Percentiles rank a stretch among this genome's conserved stretches.
phyloP scores from a whole-genome alignment of 2,797 vertebrate species.

The Hoplostethus mediterraneus region DNA sequence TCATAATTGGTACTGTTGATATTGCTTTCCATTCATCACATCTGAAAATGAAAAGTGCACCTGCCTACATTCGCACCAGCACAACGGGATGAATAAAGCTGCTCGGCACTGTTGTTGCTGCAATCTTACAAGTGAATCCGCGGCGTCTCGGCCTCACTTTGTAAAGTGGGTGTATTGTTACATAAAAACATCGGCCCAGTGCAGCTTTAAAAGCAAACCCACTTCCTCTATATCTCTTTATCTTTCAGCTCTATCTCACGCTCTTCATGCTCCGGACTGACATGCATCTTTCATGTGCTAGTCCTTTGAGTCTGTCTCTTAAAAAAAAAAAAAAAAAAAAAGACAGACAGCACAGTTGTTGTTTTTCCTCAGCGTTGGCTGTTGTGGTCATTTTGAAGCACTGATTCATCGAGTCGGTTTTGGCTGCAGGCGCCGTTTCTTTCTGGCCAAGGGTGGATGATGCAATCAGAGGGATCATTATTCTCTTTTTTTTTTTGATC shows the following conservation, averaged over 20 bases:
- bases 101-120: not conserved
- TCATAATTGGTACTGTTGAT: not conserved
- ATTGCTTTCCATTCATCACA: not conserved
- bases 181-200: not conserved
- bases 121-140: not conserved
- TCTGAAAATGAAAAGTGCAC: not conserved
- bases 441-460: constrained; percentile 16
- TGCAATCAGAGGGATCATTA: constrained; percentile 34
- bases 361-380: not conserved
- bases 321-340: not conserved
- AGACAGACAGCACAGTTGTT: no score
- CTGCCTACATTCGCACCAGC: not conserved
- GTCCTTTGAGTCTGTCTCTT: constrained; percentile 9
- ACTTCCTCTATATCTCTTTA: not conserved
- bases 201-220: constrained; percentile 7
- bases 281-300: constrained; percentile 25
- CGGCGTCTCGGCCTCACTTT: no score
- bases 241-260: not conserved
- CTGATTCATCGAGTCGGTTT: constrained; percentile 3
- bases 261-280: constrained; percentile 1
- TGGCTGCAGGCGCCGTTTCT: constrained; percentile 1
- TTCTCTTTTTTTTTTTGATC: constrained; percentile 39
- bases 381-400: constrained; percentile 29
- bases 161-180: not conserved
- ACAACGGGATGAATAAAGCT: no score